Conservation (phyloP, 1,140 invertebrate species). For the Rhyacophila brunnea region DNA sequence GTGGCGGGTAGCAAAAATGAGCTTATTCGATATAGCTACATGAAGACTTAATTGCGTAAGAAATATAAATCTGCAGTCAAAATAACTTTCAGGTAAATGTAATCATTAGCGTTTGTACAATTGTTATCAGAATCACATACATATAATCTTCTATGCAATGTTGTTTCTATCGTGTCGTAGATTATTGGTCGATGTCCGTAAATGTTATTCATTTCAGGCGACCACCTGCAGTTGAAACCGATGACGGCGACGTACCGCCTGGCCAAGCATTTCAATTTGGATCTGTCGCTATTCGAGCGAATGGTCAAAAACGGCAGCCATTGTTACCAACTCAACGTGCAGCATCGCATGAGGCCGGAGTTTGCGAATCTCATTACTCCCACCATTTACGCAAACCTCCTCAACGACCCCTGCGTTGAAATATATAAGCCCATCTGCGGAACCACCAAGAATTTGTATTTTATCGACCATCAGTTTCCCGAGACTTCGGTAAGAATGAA, state of each 20-base stretch:
- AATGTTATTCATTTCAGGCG: slow-evolving; percentile 52
- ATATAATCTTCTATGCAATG: too few species aligned
- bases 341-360: slow-evolving; percentile 69
- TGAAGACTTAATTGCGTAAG: too few species aligned
- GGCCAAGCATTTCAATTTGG: slow-evolving; percentile 59
- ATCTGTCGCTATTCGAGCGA: slow-evolving; percentile 74
- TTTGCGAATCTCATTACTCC: slow-evolving; percentile 62
- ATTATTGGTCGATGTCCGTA: too few species aligned
- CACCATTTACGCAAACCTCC: slow-evolving; percentile 59
- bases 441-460: slow-evolving; percentile 58
- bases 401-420: slow-evolving; percentile 56
- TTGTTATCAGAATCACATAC: too few species aligned
- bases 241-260: slow-evolving; percentile 60
- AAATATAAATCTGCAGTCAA: too few species aligned
- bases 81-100: too few species aligned
- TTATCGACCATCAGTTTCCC: slow-evolving; percentile 57
- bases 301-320: slow-evolving; percentile 61
- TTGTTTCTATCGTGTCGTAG: too few species aligned
- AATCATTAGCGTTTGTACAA: too few species aligned
- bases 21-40: too few species aligned
- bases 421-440: slow-evolving; percentile 43
- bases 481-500: slow-evolving; percentile 41
- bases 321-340: slow-evolving; percentile 54
- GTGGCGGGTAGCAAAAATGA: too few species aligned
- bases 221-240: slow-evolving; percentile 75